Base-by-base conservation (phyloP, 2,113 vertebrate species). In the Chionis minor region DNA sequence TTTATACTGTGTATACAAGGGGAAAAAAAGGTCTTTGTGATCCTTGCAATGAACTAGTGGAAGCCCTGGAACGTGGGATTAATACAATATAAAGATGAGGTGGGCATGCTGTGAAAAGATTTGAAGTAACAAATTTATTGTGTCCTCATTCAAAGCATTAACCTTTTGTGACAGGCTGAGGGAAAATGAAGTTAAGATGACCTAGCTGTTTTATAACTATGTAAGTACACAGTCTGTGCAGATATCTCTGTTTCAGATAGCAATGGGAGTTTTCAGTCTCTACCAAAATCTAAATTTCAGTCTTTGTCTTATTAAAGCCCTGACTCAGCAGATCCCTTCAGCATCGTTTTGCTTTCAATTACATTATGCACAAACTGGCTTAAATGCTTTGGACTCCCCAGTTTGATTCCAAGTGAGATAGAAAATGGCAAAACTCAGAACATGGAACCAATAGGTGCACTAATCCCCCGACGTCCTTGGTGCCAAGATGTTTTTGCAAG, bases 401-500 rank as follows among this genome's bases (percentile, higher is more conserved):
- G 23, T 69, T 72, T 77, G 92, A 66, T 93, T 95, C 78, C 90
- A 91, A 95, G 54, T 13, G 49, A 94, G 74, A 86, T 19, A 93
- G 78, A 90, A 90, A 92, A 93, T 42, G 74, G 62, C 70, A 93
- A 80, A 14, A 88, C 91, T 85, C 45, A 75, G 89, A 92, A 61
- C 70, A 13, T 93, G 87, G 84, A 93, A 90, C 84, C 71, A 80
- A 86, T 65, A 95, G 87, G 87, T 95, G 71, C 81, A 58, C 40
- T 96, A 96, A 96, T 96, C 92, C 85, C 44, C 81, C 6, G 22
- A 45, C 0, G 7, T 96, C 71, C 71, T 70, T 33, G 26, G 79
- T 95, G 96, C 96, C 94, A 97, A 95, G 87, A 88, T 62, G 70
- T 12, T 32, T 92, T 94, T 93, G 44, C 45, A 51, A 77, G 86